phyloP scores from a whole-genome alignment of 2,797 vertebrate genomes.

The Otolemur crassicaudatus region DNA sequence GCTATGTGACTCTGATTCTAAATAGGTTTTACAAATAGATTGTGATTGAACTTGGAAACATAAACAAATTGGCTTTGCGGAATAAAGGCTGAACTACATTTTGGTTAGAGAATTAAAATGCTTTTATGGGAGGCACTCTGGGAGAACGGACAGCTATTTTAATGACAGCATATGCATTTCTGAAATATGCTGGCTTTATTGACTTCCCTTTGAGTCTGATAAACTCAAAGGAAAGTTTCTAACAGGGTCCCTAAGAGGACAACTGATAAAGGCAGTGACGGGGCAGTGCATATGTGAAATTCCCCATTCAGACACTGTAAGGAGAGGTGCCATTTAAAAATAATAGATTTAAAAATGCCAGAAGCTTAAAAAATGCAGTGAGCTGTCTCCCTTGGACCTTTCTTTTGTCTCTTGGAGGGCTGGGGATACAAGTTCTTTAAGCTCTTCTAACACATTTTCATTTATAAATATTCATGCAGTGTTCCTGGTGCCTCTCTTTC shows the following conservation, averaged over 20 bases:
- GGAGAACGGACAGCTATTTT: constrained; percentile 70
- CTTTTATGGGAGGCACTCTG: constrained; percentile 67
- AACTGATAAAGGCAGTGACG: constrained; percentile 45
- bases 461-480: constrained; percentile 78
- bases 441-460: constrained; percentile 72
- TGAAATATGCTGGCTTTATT: constrained; percentile 8
- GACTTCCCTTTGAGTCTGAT: constrained; percentile 51
- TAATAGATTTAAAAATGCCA: constrained; percentile 78
- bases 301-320: constrained; percentile 31
- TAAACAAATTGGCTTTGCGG: constrained; percentile 78
- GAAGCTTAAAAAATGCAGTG: constrained; percentile 75
- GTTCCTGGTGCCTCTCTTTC: not conserved
- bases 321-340: constrained; percentile 76
- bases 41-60: constrained; percentile 83
- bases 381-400: constrained; percentile 71
- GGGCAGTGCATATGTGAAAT: constrained; percentile 57
- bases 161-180: constrained; percentile 73
- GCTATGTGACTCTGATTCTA: constrained; percentile 81
- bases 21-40: constrained; percentile 83
- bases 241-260: constrained; percentile 26
- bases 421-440: constrained; percentile 74
- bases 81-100: constrained; percentile 82
- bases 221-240: constrained; percentile 67
- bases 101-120: constrained; percentile 76
- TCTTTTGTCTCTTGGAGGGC: constrained; percentile 71